Conservation (phyloP, 2,113 vertebrate genomes). For the Strix uralensis region DNA sequence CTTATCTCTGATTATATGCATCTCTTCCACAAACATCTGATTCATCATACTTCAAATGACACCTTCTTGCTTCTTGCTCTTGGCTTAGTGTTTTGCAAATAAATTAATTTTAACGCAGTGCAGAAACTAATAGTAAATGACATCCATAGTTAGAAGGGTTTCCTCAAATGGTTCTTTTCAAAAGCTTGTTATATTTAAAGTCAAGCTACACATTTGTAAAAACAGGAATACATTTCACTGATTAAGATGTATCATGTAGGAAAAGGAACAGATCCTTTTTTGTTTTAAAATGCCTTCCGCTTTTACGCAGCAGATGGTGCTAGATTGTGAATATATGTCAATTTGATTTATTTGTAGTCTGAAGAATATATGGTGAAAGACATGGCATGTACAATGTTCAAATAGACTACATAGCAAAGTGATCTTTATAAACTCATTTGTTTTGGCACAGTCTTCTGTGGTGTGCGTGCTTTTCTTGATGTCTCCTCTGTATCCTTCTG, state of each 20-base stretch:
- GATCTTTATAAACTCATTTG: conserved; percentile 26
- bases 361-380: conserved; percentile 27
- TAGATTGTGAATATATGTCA: conserved; percentile 66
- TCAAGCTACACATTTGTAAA: neutral
- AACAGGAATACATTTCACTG: neutral
- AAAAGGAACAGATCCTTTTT: neutral
- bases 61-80: neutral
- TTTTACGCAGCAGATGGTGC: conserved; percentile 58
- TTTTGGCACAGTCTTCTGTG: conserved; percentile 41
- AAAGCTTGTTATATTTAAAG: neutral
- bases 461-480: neutral
- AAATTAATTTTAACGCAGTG: neutral
- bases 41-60: neutral
- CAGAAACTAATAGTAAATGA: neutral
- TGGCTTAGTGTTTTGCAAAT: neutral
- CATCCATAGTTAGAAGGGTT: neutral
- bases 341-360: conserved; percentile 56
- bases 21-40: neutral
- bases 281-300: conserved; percentile 26
- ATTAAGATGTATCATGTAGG: neutral
- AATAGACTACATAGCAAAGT: conserved; percentile 14
- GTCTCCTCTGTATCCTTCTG: neutral
- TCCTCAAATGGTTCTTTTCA: neutral
- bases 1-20: neutral
- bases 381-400: conserved; percentile 31